Evolutionary conservation across 2,113 vertebrate genomes (phyloP).

Genomic region (Cromileptes altivelis): DNA sequence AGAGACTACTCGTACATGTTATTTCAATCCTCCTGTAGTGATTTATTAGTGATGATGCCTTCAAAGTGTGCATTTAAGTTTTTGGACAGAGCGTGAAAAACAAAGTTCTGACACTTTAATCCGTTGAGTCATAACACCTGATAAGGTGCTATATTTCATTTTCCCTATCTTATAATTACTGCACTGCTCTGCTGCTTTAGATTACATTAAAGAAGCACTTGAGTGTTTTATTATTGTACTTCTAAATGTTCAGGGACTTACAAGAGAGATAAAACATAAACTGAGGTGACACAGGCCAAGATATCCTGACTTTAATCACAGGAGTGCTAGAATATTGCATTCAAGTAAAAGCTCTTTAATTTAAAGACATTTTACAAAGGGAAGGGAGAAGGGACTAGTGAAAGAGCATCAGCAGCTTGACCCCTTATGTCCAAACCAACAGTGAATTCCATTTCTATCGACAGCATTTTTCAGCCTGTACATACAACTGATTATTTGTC

Average conservation of each 20-base stretch:
- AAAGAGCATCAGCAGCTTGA: no score
- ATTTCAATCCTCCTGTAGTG: neutral
- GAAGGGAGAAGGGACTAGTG: no score
- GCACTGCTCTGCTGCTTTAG: neutral
- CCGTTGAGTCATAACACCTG: neutral
- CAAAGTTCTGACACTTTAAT: neutral
- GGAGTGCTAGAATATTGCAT: no score
- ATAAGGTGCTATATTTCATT: neutral
- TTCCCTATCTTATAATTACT: neutral
- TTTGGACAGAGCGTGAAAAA: neutral
- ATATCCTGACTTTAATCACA: no score
- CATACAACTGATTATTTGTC: no score
- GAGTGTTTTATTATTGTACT: neutral
- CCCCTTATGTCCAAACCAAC: no score
- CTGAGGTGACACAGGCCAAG: no score
- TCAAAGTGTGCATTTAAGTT: neutral
- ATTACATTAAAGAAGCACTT: neutral
- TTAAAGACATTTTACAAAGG: no score
- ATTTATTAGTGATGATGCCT: neutral
- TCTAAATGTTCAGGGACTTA: neutral
- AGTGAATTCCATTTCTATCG: no score
- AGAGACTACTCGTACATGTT: no score
- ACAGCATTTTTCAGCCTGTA: no score
- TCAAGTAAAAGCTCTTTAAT: no score
- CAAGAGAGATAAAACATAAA: neutral